Conservation (phyloP, 2,113 vertebrate genomes). For the Garra rufa region DNA sequence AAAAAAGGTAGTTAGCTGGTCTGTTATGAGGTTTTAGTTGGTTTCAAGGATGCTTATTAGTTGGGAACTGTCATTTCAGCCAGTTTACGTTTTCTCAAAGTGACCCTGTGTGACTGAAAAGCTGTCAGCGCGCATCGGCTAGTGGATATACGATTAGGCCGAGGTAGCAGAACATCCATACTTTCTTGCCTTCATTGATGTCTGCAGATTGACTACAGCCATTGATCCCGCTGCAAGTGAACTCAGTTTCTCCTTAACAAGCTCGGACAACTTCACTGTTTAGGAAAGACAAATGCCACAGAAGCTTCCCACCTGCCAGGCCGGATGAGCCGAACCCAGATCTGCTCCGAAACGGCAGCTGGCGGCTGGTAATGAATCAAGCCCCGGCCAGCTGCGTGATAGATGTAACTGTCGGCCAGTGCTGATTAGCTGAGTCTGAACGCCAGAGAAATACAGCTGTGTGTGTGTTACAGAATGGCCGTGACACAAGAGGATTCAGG, state of each 20-base stretch:
- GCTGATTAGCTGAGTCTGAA: slow-evolving; percentile 50
- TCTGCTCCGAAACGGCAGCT: slow-evolving; percentile 24
- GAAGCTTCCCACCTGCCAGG: slow-evolving; percentile 42
- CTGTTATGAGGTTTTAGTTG: not conserved
- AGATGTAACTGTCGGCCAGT: slow-evolving; percentile 35
- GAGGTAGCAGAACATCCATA: slow-evolving; percentile 18
- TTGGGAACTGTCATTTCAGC: not conserved
- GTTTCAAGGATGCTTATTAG: not conserved
- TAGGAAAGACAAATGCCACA: slow-evolving; percentile 47
- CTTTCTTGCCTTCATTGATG: slow-evolving; percentile 29
- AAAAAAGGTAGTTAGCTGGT: not conserved
- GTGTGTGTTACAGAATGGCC: not conserved
- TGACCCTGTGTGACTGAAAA: not conserved
- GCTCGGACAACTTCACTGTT: slow-evolving; percentile 45
- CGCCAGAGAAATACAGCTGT: slow-evolving; percentile 38
- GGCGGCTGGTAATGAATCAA: slow-evolving; percentile 50
- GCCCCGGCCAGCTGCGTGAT: slow-evolving; percentile 45
- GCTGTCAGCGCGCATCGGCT: not conserved
- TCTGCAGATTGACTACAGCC: slow-evolving; percentile 28
- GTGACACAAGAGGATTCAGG: not conserved
- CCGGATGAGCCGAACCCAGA: slow-evolving; percentile 22
- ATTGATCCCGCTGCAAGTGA: slow-evolving; percentile 34
- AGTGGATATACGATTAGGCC: slow-evolving; percentile 1
- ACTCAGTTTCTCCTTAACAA: slow-evolving; percentile 42
- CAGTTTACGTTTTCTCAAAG: not conserved